Evolutionary conservation across 2,888 invertebrate genomes (phyloP), one percentile per base, ranked within the genome.

Genomic region (Hymenopus coronatus): DNA sequence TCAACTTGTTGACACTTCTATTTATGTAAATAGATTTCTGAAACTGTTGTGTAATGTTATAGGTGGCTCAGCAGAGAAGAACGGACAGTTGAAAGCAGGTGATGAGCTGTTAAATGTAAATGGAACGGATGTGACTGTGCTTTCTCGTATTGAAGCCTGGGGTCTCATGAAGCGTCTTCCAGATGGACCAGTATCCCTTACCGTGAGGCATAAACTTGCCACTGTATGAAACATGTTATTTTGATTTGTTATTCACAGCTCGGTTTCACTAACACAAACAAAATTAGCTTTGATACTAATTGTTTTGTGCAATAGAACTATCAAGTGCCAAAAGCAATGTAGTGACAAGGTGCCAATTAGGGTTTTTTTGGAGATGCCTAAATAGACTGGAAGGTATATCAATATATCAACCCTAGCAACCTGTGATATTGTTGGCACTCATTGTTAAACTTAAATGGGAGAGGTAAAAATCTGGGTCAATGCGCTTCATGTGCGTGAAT

Each of bases 101-200:
- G 98, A 99, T 93, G 97, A 98, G 93, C 95, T 99, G 91, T 93
- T 98, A 81, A 95, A 96, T 91, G 97, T 98, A 88, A 98, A 98
- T 91, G 97, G 96, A 88, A 95, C 95, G 91, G 96, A 97, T 91
- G 96, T 98, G 92, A 96, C 96, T 90, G 95, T 96, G 90, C 96
- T 98, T 95, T 97, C 98, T n/a, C 96, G 98, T 92, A 98, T 98
- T 91, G 98, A 98, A 94, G 98, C 98, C 88, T 98, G 98, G 98
- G 97, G 97, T 91, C 96, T 97, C 90, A 96, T 99, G 94, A 98
- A 98, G 93, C 97, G 97, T 92, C 93, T 98, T 91, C 97, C 97
- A 88, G 96, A 97, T 92, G 98, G 98, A 89, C 96, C 96, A 92
- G 96, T 98, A 91, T 95, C 95, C 90, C 94, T 97, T 91, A 93